Evolutionary conservation across 1,140 invertebrate genomes (phyloP).

Genomic region (Lasioglossum baleicum): DNA sequence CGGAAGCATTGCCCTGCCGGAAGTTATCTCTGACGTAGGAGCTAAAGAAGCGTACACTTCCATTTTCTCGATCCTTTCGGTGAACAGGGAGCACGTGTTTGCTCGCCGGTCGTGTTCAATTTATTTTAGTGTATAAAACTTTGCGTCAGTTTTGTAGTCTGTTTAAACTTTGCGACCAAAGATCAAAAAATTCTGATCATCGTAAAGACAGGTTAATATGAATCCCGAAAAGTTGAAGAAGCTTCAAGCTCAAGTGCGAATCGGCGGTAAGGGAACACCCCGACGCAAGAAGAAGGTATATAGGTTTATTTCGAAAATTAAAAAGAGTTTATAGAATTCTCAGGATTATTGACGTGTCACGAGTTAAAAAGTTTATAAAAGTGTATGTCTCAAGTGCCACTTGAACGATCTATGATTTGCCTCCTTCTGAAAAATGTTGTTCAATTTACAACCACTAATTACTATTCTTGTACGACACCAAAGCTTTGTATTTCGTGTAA

Average conservation of each 20-base stretch:
- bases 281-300: conserved; percentile 99
- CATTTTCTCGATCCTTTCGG: conserved; percentile 76
- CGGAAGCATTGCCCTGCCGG: conserved; percentile 60
- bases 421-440: neutral
- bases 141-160: neutral
- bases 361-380: neutral
- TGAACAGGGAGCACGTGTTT: conserved; percentile 75
- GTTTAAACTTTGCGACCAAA: neutral
- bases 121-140: conserved; percentile 41
- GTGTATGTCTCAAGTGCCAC: neutral
- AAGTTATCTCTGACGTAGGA: conserved; percentile 64
- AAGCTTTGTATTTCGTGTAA: neutral
- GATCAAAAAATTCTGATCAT: neutral
- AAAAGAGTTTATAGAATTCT: neutral
- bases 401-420: neutral
- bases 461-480: neutral
- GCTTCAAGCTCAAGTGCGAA: conserved; percentile 95
- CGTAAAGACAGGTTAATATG: conserved; percentile 82
- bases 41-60: conserved; percentile 69
- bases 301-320: conserved; percentile 22
- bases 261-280: conserved; percentile 98
- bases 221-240: conserved; percentile 97
- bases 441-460: neutral
- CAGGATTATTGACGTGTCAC: neutral
- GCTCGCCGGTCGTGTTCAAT: conserved; percentile 68